A percentile compares a stretch with the other conserved stretches of the same genome.
These are phyloP conservation scores for Drosophila ananassae DNA, from an alignment of 1,140 invertebrate species.

Conservation along the genomic window DNA sequence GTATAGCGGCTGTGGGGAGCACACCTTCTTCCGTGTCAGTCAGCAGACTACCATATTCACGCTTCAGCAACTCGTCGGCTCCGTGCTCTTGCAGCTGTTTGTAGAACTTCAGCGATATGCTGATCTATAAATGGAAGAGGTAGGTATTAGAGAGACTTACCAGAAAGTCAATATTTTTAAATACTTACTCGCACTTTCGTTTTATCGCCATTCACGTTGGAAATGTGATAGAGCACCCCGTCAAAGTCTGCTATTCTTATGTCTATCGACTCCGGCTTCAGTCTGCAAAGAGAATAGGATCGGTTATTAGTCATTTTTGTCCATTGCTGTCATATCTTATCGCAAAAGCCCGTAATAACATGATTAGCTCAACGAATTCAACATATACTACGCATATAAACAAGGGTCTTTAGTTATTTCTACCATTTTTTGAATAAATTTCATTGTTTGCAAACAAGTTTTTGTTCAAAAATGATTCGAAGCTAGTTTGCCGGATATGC, in stretches of 20 bases:
- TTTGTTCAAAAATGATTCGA: neutral
- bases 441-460: slow-evolving; percentile 5
- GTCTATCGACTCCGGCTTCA: slow-evolving; percentile 97
- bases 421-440: neutral
- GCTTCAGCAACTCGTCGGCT: slow-evolving; percentile 97
- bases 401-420: neutral
- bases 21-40: slow-evolving; percentile 93
- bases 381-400: neutral
- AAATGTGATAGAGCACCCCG: slow-evolving; percentile 99
- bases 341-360: neutral
- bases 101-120: slow-evolving; percentile 99
- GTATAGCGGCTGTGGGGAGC: slow-evolving; percentile 2
- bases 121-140: slow-evolving; percentile 88
- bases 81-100: slow-evolving; percentile 99
- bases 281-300: slow-evolving; percentile 86
- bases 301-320: slow-evolving; percentile 34
- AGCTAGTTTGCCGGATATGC: slow-evolving; percentile 7
- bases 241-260: slow-evolving; percentile 98
- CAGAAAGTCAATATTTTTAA: neutral
- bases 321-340: slow-evolving; percentile 51
- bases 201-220: slow-evolving; percentile 98
- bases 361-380: neutral
- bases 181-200: slow-evolving; percentile 96
- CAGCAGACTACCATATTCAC: slow-evolving; percentile 94
- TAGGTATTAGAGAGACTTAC: neutral